These are phyloP conservation scores for Caradrina kadenii DNA, from an alignment of 2,888 invertebrate species.

Conservation along the genomic window DNA sequence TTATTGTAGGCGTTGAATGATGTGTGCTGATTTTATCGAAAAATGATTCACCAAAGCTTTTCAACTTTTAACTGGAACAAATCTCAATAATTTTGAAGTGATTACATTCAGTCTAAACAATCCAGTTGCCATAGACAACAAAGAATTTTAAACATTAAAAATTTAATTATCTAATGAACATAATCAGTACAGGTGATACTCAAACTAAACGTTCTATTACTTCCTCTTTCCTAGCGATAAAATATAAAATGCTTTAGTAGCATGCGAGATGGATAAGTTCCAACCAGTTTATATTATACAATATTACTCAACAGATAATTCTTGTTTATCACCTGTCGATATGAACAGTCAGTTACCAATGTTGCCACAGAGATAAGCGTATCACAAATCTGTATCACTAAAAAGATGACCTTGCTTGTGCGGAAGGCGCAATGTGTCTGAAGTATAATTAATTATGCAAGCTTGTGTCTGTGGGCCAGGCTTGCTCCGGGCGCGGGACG, in stretches of 20 bases:
- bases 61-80: conserved; percentile 5
- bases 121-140: not conserved
- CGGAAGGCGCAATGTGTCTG: conserved; percentile 84
- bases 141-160: not conserved
- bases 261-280: conserved; percentile 24
- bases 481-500: conserved; percentile 63
- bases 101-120: conserved; percentile 9
- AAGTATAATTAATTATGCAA: conserved; percentile 88
- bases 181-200: not conserved
- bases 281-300: conserved; percentile 30
- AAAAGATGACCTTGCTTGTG: conserved; percentile 85
- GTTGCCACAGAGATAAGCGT: conserved; percentile 45
- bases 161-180: conserved; percentile 11
- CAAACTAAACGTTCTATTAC: conserved; percentile 10
- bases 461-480: conserved; percentile 84
- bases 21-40: conserved; percentile 32
- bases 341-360: conserved; percentile 12
- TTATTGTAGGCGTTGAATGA: conserved; percentile 46
- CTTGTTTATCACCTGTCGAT: conserved; percentile 53
- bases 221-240: conserved; percentile 20
- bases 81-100: conserved; percentile 16
- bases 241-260: conserved; percentile 37
- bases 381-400: conserved; percentile 68
- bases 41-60: conserved; percentile 16
- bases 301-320: conserved; percentile 38